phyloP scores from a whole-genome alignment of 1,140 invertebrate genomes.

The Archivesica marissinica region DNA sequence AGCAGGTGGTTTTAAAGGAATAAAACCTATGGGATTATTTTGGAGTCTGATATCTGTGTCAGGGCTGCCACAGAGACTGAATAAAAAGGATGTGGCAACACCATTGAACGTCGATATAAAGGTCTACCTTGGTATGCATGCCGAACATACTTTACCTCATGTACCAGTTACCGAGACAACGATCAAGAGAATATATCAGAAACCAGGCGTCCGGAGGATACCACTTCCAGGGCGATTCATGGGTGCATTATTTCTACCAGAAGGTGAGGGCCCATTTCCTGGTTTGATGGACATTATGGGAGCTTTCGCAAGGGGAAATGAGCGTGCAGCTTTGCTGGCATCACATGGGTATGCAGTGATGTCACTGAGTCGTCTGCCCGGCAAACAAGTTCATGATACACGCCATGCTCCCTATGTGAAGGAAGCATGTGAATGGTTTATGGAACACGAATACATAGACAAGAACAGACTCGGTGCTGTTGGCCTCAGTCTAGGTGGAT shows the following conservation, averaged over 20 bases:
- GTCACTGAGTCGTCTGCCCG: too few relatives aligned
- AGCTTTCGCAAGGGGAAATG: constrained; percentile 22
- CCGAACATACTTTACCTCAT: neutral
- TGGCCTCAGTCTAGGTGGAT: constrained; percentile 41
- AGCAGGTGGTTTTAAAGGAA: constrained; percentile 33
- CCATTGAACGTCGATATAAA: constrained; percentile 21
- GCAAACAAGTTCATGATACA: too few relatives aligned
- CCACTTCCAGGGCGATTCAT: constrained; percentile 9
- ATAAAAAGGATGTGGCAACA: constrained; percentile 19
- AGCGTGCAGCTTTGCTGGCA: constrained; percentile 41
- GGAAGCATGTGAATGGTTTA: constrained; percentile 48
- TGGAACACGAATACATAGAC: constrained; percentile 43
- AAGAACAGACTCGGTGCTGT: constrained; percentile 29
- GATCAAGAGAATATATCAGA: constrained; percentile 12
- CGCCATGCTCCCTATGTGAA: too few relatives aligned
- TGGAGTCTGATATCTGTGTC: constrained; percentile 41
- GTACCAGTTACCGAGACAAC: neutral
- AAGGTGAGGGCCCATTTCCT: constrained; percentile 53
- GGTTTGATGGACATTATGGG: constrained; percentile 44
- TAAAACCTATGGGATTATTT: constrained; percentile 49
- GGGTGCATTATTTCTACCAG: constrained; percentile 36
- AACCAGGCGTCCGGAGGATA: constrained; percentile 18
- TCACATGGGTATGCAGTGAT: constrained; percentile 37
- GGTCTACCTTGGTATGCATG: constrained; percentile 19
- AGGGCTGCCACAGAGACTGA: neutral